These are phyloP conservation scores for Drosophila buzzatii DNA, from an alignment of 2,888 invertebrate species.

Conservation along the genomic window DNA sequence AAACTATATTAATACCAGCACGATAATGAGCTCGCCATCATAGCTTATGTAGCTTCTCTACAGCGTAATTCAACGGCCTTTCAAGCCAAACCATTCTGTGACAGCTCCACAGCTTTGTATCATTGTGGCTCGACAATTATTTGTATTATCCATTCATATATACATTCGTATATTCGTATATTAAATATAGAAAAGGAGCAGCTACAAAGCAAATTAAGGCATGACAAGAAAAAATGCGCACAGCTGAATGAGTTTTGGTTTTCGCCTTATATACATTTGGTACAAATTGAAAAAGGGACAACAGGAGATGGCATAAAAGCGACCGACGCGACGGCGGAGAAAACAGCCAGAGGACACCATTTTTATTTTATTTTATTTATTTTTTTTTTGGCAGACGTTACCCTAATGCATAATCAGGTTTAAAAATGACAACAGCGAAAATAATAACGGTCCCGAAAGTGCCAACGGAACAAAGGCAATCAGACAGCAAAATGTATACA, in stretches of 20 bases:
- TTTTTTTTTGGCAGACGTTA: constrained; percentile 42
- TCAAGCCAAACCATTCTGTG: background rate
- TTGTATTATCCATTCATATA: constrained; percentile 67
- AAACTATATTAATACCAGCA: too few species aligned
- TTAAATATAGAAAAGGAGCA: constrained; percentile 61
- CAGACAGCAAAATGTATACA: constrained; percentile 45
- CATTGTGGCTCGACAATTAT: constrained; percentile 55
- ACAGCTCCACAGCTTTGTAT: constrained; percentile 11
- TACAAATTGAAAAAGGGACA: constrained; percentile 71
- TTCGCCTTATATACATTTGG: constrained; percentile 21
- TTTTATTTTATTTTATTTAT: constrained; percentile 23
- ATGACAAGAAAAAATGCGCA: constrained; percentile 49
- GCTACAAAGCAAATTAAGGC: constrained; percentile 32
- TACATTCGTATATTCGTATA: constrained; percentile 65
- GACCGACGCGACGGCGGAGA: constrained; percentile 32
- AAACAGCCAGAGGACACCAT: constrained; percentile 35
- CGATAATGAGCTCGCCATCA: too few species aligned
- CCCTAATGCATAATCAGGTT: constrained; percentile 71
- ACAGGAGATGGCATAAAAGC: constrained; percentile 54
- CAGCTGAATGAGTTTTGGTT: constrained; percentile 71
- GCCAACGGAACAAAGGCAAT: constrained; percentile 58
- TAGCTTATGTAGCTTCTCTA: too few species aligned
- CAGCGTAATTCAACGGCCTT: background rate
- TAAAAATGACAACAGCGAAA: constrained; percentile 62
- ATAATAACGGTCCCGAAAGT: constrained; percentile 63